Base-by-base conservation (phyloP, 2,113 vertebrate genomes). In the Capricornis sumatraensis region DNA sequence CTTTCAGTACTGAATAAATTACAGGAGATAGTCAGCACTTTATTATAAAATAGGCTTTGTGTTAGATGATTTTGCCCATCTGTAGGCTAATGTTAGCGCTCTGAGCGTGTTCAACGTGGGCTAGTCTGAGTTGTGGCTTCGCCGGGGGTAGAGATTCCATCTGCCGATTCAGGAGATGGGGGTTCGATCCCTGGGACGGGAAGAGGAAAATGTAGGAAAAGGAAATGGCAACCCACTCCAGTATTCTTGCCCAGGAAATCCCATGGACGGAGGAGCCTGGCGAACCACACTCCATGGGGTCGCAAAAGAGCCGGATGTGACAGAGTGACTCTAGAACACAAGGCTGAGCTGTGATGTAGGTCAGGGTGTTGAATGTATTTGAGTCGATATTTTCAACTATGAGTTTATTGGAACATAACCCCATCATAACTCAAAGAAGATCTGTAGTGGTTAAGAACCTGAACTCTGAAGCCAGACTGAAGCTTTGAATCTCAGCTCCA, bases 241-340 rank as follows among this genome's bases (percentile, higher is more conserved):
- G 36, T 13, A 7, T 14, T 27, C 71, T 43, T 43, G 71, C 71
- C 71, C 13, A 12, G 71, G 23, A 76, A 76, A 43, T 43, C 36
- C 23, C 71, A 43, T 2, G 36, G 36, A 76, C 36, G 27, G 71
- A 43, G 71, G 23, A 27, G 71, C 71, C 36, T 76, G 71, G 36
- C 3, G 6, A 71, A 21, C 67, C n/a, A 40, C n/a, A 23, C 19
- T 23, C n/a, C 67, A 40, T 6, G 19, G 10, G 5, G 67, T 71
- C n/a, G 0, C 67, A 23, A 36, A 21, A 71, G n/a, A 71, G 67
- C 23, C 10, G 0, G n/a, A 23, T 0, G 2, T 40, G n/a, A 71
- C n/a, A 71, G 2, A 43, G 23, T 2, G 12, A 43, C 71, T 76
- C 2, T 0, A 43, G 21, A 76, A 13, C 64, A 36, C 21, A 12